phyloP scores from a whole-genome alignment of 2,888 invertebrate genomes.

The Idaea biselata region DNA sequence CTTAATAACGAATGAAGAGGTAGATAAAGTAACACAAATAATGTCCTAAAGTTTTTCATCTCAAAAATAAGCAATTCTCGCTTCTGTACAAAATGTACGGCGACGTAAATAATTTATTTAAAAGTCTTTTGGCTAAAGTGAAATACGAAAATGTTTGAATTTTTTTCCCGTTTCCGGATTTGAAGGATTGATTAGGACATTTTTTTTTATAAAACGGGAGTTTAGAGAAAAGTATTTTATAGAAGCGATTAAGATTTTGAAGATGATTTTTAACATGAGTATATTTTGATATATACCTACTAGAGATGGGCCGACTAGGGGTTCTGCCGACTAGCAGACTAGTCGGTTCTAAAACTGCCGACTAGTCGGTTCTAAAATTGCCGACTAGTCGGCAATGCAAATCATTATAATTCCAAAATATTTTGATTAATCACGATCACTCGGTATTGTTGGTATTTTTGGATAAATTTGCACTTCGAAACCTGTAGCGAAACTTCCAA shows the following conservation, averaged over 20 bases:
- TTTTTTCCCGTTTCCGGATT: not conserved
- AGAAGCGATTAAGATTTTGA: not conserved
- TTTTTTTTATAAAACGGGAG: too few relatives aligned
- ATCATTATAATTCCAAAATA: too few relatives aligned
- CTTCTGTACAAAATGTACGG: slow-evolving; percentile 24
- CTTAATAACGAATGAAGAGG: slow-evolving; percentile 7
- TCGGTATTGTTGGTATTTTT: too few relatives aligned
- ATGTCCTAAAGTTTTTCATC: slow-evolving; percentile 47
- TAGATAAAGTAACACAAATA: slow-evolving; percentile 25
- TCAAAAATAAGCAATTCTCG: slow-evolving; percentile 45
- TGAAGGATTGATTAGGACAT: not conserved
- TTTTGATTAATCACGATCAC: too few relatives aligned
- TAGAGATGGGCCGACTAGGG: too few relatives aligned
- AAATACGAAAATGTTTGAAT: not conserved
- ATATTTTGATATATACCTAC: too few relatives aligned
- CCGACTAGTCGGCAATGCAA: too few relatives aligned
- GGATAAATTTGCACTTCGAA: too few relatives aligned
- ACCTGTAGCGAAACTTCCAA: too few relatives aligned
- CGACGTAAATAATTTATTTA: slow-evolving; percentile 54
- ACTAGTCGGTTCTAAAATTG: too few relatives aligned
- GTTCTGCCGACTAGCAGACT: too few relatives aligned
- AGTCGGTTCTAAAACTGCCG: too few relatives aligned
- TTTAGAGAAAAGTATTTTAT: not conserved
- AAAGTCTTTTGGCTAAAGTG: slow-evolving; percentile 28
- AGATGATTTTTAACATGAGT: not conserved